A percentile compares a stretch with the other conserved stretches of the same genome.
Evolutionary conservation across 2,888 invertebrate species (phyloP).

Genomic region (Subacronicta megacephala): DNA sequence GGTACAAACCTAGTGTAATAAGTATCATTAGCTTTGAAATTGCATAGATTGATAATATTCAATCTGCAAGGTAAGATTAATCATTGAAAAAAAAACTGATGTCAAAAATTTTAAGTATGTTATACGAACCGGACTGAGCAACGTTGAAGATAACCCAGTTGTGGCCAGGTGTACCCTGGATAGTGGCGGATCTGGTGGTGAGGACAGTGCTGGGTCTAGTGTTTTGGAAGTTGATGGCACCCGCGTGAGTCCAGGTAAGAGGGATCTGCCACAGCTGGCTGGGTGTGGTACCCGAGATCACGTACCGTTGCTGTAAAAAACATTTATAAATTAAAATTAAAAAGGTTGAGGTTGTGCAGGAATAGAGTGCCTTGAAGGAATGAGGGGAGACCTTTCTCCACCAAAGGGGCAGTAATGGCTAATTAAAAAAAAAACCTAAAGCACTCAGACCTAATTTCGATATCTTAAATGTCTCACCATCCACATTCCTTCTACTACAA

Average conservation of each 20-base stretch:
- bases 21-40: neutral
- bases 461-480: too few species aligned
- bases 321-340: neutral
- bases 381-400: too few species aligned
- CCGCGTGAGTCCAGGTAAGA: slow-evolving; percentile 79
- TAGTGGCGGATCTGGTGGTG: slow-evolving; percentile 47
- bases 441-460: too few species aligned
- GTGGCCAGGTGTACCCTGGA: slow-evolving; percentile 67
- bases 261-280: slow-evolving; percentile 80
- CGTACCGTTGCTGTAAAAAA: slow-evolving; percentile 73
- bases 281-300: slow-evolving; percentile 64
- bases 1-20: slow-evolving; percentile 88
- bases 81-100: too few species aligned
- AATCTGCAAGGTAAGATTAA: neutral
- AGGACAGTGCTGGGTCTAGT: slow-evolving; percentile 76
- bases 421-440: too few species aligned
- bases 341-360: too few species aligned
- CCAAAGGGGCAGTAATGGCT: too few species aligned
- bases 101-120: neutral
- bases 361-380: too few species aligned
- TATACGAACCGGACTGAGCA: slow-evolving; percentile 76
- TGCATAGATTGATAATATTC: neutral
- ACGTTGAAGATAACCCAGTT: slow-evolving; percentile 90
- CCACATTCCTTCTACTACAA: too few species aligned
- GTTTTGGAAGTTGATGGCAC: slow-evolving; percentile 73